These are phyloP conservation scores for Lethocerus indicus DNA, from an alignment of 1,140 invertebrate genomes.

Conservation along the genomic window DNA sequence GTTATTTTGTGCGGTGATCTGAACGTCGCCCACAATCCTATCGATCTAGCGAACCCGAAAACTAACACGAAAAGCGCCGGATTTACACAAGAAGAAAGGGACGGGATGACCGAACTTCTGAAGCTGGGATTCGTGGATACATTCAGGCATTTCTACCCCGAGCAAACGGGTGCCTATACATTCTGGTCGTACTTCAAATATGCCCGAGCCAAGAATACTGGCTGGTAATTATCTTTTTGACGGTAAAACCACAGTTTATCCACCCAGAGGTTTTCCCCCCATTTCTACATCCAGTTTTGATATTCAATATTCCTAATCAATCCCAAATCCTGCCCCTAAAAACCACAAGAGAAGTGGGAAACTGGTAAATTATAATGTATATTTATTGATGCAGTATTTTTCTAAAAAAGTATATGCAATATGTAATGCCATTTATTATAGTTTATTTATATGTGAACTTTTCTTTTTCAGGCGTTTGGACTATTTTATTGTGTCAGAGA, in stretches of 20 bases:
- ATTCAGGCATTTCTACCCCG: conserved; percentile 76
- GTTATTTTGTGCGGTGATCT: conserved; percentile 92
- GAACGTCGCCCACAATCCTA: conserved; percentile 92
- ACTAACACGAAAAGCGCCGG: conserved; percentile 85
- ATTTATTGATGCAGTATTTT: no score
- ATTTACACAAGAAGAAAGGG: conserved; percentile 86
- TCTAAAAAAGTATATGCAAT: no score
- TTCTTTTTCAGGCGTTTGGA: conserved; percentile 67
- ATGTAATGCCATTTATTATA: no score
- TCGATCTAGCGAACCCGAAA: conserved; percentile 90
- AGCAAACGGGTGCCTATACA: conserved; percentile 68
- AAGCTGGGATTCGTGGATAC: conserved; percentile 69
- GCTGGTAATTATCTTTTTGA: conserved; percentile 50
- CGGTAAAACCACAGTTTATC: no score
- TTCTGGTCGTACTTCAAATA: conserved; percentile 90
- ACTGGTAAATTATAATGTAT: no score
- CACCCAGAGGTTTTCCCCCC: no score
- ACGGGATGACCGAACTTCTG: conserved; percentile 75
- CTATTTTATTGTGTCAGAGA: conserved; percentile 80
- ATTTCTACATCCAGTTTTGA: no score
- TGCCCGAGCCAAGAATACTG: conserved; percentile 73
- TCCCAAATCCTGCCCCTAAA: no score
- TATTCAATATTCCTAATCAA: no score
- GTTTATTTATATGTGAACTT: conserved; percentile 18
- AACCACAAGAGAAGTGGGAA: no score